Evolutionary conservation across 2,888 invertebrate species (phyloP).

Genomic region (Drosophila parthenogenetica): DNA sequence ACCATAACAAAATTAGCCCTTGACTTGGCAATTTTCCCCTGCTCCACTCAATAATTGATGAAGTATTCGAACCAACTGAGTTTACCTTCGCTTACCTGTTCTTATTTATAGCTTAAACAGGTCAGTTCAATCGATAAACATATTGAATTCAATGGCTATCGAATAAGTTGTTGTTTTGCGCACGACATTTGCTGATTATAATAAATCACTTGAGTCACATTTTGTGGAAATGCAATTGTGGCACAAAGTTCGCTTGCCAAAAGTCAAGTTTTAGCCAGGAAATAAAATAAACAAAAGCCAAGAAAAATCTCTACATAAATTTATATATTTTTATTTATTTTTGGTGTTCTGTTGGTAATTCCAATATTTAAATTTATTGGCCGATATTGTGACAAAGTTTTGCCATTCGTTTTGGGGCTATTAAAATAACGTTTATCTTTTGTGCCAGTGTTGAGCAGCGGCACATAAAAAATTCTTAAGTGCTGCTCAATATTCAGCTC

Average conservation of each 20-base stretch:
- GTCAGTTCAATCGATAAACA: slow-evolving; percentile 28
- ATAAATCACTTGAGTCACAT: slow-evolving; percentile 42
- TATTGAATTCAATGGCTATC: slow-evolving; percentile 24
- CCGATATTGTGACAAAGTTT: slow-evolving; percentile 23
- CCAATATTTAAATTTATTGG: slow-evolving; percentile 48
- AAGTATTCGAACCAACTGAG: slow-evolving; percentile 3
- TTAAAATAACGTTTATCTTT: slow-evolving; percentile 64
- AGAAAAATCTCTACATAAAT: slow-evolving; percentile 8
- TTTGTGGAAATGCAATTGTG: not conserved
- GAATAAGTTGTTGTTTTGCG: slow-evolving; percentile 20
- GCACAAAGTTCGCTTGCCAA: not conserved
- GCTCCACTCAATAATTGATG: slow-evolving; percentile 15
- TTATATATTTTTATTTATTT: not conserved
- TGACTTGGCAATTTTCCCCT: slow-evolving; percentile 7
- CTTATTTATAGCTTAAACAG: slow-evolving; percentile 25
- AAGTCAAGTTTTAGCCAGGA: slow-evolving; percentile 2
- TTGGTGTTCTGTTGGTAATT: slow-evolving; percentile 6
- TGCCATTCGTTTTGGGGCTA: slow-evolving; percentile 28
- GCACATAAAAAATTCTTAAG: slow-evolving; percentile 50
- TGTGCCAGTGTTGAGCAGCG: slow-evolving; percentile 3
- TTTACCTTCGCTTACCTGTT: slow-evolving; percentile 1
- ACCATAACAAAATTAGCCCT: not conserved
- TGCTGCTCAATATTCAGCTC: slow-evolving; percentile 56
- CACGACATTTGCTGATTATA: slow-evolving; percentile 34
- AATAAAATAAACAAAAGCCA: not conserved